Conservation (phyloP, 35 echinoderm and acorn worm genomes). For the Apostichopus californicus region DNA sequence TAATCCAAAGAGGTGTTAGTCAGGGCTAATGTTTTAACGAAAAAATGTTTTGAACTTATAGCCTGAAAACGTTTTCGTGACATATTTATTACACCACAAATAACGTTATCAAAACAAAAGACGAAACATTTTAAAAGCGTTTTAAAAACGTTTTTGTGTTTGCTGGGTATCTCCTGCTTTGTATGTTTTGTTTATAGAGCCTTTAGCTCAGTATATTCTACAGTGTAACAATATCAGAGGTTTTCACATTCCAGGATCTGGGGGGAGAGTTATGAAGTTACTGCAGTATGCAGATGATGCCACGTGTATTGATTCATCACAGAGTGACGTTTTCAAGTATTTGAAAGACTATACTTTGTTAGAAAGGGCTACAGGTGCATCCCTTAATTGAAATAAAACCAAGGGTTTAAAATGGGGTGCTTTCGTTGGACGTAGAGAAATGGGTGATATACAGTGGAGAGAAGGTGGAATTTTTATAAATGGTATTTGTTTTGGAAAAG, state of each 20-base stretch:
- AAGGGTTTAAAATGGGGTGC: neutral
- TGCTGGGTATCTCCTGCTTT: no score
- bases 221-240: neutral
- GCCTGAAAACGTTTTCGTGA: no score
- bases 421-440: neutral
- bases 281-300: slow-evolving; percentile 64
- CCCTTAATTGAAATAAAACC: neutral
- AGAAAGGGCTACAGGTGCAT: slow-evolving; percentile 1
- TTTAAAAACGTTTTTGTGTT: no score
- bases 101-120: no score
- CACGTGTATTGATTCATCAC: neutral
- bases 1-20: no score
- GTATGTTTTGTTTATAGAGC: slow-evolving; percentile 60
- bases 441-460: neutral
- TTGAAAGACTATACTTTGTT: neutral
- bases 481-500: neutral
- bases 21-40: no score
- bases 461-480: neutral
- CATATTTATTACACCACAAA: no score
- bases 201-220: slow-evolving; percentile 4
- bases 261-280: neutral
- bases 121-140: no score
- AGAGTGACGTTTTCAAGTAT: neutral
- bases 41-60: no score
- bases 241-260: slow-evolving; percentile 17